Base-by-base conservation (phyloP, 1,140 invertebrate species). In the Cheumatopsyche charites region DNA sequence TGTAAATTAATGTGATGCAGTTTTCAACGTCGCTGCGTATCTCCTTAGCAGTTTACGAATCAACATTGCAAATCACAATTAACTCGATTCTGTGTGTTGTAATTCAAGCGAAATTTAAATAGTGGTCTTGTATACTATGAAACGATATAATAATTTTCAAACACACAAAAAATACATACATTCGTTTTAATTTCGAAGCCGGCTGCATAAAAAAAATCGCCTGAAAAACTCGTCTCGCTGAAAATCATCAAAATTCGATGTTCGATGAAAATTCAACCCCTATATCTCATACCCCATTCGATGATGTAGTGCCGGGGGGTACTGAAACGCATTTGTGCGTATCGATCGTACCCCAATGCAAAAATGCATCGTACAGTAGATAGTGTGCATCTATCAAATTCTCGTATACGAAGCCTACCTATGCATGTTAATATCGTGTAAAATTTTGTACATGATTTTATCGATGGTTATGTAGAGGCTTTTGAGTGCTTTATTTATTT, bases 311-410 rank as follows among this genome's bases (percentile, higher is more conserved):
- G 21, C 7, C 21, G 1, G 21, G 21, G 26, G 23, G 21, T 6
- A 17, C 17, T 15, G 47, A 55, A 68, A 68, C 25, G 66, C 66
- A 68, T 68, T 68, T 68, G 49, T 68, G 21, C 25, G 47, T 43
- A 68, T 68, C 66, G 66, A 68, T 68, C 66, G 29, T 13, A 11
- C 6, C 49, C 15, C 43, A 21, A 25, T 68, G 66, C 66, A 68
- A 68, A 68, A 68, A 68, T 68, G 47, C 49, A 55, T 42, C 47
- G 62, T 36, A 9, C 29, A 36, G 9, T 36, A 36, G 29, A 36
- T 36, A 36, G 13, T 49, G 17, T 13, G 13, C 45, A 13, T n/a
- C n/a, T n/a, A n/a, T n/a, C n/a, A n/a, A n/a, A n/a, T n/a, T n/a
- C 45, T 15, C 45, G 17, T 49, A 49, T 19, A 9, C 29, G n/a